Evolutionary conservation across 2,797 vertebrate genomes (phyloP).

Genomic region (Pitangus sulphuratus): DNA sequence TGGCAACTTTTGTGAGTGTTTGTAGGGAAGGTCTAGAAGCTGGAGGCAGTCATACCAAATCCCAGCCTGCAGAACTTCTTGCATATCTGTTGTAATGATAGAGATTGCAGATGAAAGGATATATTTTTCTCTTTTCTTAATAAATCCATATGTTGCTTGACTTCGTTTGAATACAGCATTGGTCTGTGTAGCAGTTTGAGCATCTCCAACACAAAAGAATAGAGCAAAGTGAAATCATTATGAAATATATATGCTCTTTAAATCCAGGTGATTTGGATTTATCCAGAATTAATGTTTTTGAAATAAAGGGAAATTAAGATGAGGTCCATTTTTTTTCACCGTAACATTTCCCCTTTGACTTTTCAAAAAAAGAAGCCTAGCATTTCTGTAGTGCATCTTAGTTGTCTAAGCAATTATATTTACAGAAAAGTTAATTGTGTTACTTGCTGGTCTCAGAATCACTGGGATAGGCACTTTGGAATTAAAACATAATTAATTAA

Average conservation of each 20-base stretch:
- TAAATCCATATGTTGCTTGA: neutral
- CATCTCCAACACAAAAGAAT: neutral
- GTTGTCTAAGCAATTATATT: neutral
- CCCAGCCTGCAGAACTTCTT: constrained; percentile 1
- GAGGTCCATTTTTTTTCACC: accelerated
- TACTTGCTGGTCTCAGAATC: neutral
- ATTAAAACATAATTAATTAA: constrained; percentile 6
- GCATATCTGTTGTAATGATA: neutral
- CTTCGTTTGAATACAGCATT: neutral
- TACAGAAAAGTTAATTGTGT: neutral
- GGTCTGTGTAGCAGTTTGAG: neutral
- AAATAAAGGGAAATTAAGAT: neutral
- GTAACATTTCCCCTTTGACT: neutral
- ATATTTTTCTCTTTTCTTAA: neutral
- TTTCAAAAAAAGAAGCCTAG: neutral
- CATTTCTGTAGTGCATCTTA: neutral
- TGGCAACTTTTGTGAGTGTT: constrained; percentile 47
- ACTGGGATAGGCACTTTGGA: neutral
- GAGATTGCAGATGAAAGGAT: neutral
- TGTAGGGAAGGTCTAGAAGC: constrained; percentile 30
- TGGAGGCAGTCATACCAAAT: constrained; percentile 34
- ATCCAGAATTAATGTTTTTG: neutral
- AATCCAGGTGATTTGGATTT: neutral
- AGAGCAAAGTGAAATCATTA: neutral
- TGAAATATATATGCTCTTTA: neutral